Percentiles rank a stretch among this genome's conserved stretches.
Conservation (phyloP, 2,113 vertebrate species). For the Neogobius melanostomus region DNA sequence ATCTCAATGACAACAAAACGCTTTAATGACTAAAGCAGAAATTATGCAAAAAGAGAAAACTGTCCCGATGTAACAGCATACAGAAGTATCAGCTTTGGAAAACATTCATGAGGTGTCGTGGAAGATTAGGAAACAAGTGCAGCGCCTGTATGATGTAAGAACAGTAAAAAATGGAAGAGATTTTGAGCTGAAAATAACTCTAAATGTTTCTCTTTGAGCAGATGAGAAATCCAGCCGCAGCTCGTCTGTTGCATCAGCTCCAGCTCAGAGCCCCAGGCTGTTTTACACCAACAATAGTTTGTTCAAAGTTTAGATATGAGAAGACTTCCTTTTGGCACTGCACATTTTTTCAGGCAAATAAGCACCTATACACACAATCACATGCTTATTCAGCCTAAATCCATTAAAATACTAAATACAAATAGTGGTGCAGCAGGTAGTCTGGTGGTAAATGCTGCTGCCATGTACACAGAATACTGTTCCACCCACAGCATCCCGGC, state of each 20-base stretch:
- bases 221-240: conserved; percentile 6
- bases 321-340: background rate
- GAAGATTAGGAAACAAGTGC: background rate
- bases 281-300: conserved; percentile 2
- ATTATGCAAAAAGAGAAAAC: background rate
- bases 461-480: too few species aligned
- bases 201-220: background rate
- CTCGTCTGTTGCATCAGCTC: conserved; percentile 7
- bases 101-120: background rate
- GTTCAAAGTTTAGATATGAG: background rate
- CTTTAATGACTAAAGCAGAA: too few species aligned
- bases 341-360: conserved; percentile 1
- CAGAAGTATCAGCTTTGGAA: background rate
- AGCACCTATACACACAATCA: background rate
- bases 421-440: too few species aligned
- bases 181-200: background rate
- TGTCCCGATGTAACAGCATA: background rate
- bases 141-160: background rate
- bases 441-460: too few species aligned
- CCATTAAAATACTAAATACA: background rate
- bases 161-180: background rate
- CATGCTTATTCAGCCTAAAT: background rate
- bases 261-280: background rate
- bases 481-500: too few species aligned
- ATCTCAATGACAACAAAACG: too few species aligned